Percentiles rank a stretch among this genome's conserved stretches.
Evolutionary conservation across 1,140 invertebrate genomes (phyloP).

Genomic region (Antheraea mylitta): DNA sequence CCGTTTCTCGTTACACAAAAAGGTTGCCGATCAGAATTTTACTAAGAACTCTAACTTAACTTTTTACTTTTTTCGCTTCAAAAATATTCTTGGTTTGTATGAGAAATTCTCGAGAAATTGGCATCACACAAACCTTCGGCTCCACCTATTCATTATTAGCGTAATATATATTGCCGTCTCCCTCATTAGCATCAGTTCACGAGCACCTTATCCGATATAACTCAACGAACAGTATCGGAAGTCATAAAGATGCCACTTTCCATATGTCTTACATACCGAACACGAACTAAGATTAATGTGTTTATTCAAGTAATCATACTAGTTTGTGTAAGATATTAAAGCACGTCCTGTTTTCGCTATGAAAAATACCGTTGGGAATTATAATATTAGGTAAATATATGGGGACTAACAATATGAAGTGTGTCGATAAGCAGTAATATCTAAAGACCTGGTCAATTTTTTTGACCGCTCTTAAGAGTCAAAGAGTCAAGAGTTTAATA

Average conservation of each 20-base stretch:
- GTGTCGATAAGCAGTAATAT: too few species aligned
- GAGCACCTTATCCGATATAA: background rate
- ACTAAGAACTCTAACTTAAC: too few species aligned
- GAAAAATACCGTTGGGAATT: background rate
- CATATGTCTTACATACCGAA: slow-evolving; percentile 3
- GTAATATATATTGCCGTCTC: background rate
- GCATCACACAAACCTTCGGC: background rate
- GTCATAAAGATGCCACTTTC: slow-evolving; percentile 12
- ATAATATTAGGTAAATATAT: too few species aligned
- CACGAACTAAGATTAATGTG: slow-evolving; percentile 12
- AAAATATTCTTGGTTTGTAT: too few species aligned
- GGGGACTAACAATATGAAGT: too few species aligned
- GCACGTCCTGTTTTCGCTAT: background rate
- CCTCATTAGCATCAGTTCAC: background rate
- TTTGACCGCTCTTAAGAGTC: too few species aligned
- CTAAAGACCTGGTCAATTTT: too few species aligned
- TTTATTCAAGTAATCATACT: slow-evolving; percentile 2
- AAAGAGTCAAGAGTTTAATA: too few species aligned
- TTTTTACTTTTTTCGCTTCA: too few species aligned
- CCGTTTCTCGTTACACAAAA: too few species aligned
- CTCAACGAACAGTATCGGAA: slow-evolving; percentile 2
- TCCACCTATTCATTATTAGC: background rate
- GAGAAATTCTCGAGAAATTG: background rate
- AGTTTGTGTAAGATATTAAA: background rate
- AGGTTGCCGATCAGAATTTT: too few species aligned